Conservation (phyloP, 2,113 vertebrate species). For the Chionomys nivalis region DNA sequence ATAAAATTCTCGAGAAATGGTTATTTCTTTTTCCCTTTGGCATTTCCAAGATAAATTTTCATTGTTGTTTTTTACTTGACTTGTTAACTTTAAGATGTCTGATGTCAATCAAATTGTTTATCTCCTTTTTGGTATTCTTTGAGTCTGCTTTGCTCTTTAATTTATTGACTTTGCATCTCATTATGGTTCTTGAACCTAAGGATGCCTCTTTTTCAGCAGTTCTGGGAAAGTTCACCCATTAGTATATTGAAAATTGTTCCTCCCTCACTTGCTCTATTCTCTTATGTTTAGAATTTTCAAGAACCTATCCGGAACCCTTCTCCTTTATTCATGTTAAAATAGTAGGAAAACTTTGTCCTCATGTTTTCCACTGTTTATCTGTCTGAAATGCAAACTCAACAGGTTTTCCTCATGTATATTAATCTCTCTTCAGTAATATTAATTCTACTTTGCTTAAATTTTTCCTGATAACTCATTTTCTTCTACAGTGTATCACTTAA, state of each 20-base stretch:
- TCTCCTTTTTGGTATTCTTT: background rate
- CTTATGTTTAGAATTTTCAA: slow-evolving; percentile 11
- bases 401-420: slow-evolving; percentile 5
- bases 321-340: background rate
- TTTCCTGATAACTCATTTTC: background rate
- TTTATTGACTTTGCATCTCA: slow-evolving; percentile 10
- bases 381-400: slow-evolving; percentile 8
- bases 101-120: background rate
- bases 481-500: slow-evolving; percentile 7
- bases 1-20: background rate
- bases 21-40: background rate
- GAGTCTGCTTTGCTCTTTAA: slow-evolving; percentile 3
- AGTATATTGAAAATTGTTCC: background rate
- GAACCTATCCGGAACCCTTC: background rate
- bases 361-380: background rate
- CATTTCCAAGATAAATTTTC: background rate
- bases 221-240: slow-evolving; percentile 17
- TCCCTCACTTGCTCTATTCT: background rate
- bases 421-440: background rate
- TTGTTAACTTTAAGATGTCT: slow-evolving; percentile 25
- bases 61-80: slow-evolving; percentile 18
- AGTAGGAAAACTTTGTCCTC: background rate
- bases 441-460: background rate
- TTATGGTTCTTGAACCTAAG: slow-evolving; percentile 6
- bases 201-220: slow-evolving; percentile 24